phyloP scores from a whole-genome alignment of 2,888 invertebrate genomes.

The Chloroclystis v-ata region DNA sequence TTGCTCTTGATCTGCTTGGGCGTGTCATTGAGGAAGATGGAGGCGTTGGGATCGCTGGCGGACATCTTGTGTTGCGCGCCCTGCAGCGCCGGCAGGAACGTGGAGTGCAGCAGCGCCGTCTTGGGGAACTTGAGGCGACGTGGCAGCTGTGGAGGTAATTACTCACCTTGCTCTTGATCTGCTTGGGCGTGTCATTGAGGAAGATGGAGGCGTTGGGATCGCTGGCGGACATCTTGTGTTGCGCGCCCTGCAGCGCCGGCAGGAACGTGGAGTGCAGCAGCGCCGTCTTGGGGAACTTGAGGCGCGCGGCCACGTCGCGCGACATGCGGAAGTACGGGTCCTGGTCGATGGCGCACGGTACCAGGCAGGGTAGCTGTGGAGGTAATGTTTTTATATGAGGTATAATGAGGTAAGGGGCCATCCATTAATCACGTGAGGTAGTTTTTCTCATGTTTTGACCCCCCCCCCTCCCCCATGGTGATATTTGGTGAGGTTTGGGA shows the following conservation, averaged over 20 bases:
- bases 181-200: conserved; percentile 95
- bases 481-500: no score
- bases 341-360: conserved; percentile 99
- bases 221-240: conserved; percentile 99
- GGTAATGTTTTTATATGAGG: background rate
- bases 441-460: no score
- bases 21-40: conserved; percentile 96
- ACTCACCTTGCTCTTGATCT: conserved; percentile 94
- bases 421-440: no score
- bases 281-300: conserved; percentile 93
- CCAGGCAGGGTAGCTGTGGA: conserved; percentile 78
- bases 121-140: conserved; percentile 73
- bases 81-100: conserved; percentile 96
- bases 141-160: background rate
- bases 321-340: conserved; percentile 99
- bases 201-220: conserved; percentile 95
- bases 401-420: no score
- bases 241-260: conserved; percentile 96
- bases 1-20: conserved; percentile 97
- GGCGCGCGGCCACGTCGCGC: conserved; percentile 95
- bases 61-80: conserved; percentile 99
- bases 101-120: conserved; percentile 90
- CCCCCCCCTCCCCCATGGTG: no score
- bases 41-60: conserved; percentile 94
- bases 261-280: conserved; percentile 92